A percentile compares a stretch with the other conserved stretches of the same genome.
Evolutionary conservation across 1,140 invertebrate species (phyloP).

Genomic region (Myzus persicae): DNA sequence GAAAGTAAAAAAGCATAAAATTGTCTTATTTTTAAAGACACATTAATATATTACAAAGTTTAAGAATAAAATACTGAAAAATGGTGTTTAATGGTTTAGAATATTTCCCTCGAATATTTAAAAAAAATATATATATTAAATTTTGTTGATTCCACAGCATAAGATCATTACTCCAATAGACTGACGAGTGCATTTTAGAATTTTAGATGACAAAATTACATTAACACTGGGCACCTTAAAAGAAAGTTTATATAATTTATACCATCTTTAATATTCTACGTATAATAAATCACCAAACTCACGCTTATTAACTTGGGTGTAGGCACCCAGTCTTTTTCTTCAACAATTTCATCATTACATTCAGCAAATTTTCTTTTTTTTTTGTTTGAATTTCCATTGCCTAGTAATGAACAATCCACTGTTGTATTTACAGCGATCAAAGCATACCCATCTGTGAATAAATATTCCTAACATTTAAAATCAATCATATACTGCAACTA

Average conservation of each 20-base stretch:
- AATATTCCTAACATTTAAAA: background rate
- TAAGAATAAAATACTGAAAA: background rate
- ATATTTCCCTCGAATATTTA: background rate
- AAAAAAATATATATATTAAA: background rate
- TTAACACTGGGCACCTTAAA: background rate
- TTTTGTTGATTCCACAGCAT: background rate
- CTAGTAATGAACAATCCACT: background rate
- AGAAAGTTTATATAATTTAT: background rate
- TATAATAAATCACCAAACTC: background rate
- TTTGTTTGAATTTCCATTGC: background rate
- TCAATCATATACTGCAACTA: background rate
- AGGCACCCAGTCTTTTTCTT: constrained; percentile 31
- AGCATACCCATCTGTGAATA: constrained; percentile 21
- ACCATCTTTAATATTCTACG: too few species aligned
- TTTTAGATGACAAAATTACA: background rate
- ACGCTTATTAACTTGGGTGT: background rate
- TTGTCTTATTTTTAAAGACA: too few species aligned
- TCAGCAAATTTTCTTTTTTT: constrained; percentile 28
- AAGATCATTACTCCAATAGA: background rate
- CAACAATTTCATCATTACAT: background rate
- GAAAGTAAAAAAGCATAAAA: too few species aligned
- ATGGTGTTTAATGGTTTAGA: background rate
- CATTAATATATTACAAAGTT: too few species aligned
- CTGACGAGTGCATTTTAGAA: too few species aligned
- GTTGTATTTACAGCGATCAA: constrained; percentile 14